Conservation (phyloP, 2,113 vertebrate species). For the Eublepharis macularius region DNA sequence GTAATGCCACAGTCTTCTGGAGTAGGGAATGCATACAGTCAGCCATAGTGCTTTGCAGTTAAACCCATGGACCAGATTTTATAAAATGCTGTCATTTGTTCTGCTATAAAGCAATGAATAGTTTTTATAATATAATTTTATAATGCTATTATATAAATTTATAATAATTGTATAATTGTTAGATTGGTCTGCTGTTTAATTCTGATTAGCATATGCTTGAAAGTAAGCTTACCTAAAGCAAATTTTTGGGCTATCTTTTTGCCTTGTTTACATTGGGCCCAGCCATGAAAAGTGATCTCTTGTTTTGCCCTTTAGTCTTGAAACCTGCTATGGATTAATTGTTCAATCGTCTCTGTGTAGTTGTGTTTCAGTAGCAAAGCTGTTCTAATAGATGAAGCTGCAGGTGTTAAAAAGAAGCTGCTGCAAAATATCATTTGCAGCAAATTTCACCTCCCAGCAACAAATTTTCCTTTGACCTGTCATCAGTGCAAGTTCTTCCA, state of each 20-base stretch:
- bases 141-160: too few species aligned
- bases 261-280: background rate
- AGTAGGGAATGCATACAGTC: background rate
- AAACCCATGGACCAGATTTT: too few species aligned
- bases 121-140: too few species aligned
- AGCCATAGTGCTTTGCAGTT: background rate
- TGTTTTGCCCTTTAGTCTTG: background rate
- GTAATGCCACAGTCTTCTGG: background rate
- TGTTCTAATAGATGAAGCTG: background rate
- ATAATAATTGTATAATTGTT: background rate
- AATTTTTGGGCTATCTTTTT: background rate
- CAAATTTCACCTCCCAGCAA: background rate
- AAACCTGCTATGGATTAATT: background rate
- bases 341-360: background rate
- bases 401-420: background rate
- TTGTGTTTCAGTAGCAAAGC: background rate
- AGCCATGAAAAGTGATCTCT: background rate
- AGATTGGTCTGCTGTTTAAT: background rate
- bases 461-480: background rate
- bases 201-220: background rate
- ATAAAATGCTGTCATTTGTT: background rate
- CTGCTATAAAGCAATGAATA: background rate
- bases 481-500: too few species aligned
- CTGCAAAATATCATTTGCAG: background rate
- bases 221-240: background rate